Conservation (phyloP, 2,888 invertebrate genomes). For the Drosophila sordidapex region DNA sequence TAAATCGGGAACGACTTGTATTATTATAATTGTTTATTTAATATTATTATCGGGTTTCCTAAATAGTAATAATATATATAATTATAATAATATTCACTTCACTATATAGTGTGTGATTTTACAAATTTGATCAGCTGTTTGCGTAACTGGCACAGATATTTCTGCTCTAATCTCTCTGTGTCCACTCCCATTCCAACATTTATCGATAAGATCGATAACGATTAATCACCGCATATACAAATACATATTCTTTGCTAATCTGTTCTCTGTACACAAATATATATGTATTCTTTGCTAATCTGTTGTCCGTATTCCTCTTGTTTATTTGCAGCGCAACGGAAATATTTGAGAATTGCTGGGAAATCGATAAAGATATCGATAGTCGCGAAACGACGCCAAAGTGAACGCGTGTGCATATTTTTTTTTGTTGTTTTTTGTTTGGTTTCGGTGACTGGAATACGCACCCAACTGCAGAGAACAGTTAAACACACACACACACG, state of each 20-base stretch:
- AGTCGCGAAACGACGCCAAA: slow-evolving; percentile 10
- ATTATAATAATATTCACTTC: too few relatives aligned
- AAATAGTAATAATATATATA: too few relatives aligned
- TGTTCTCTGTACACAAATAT: neutral
- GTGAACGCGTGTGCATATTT: slow-evolving; percentile 47
- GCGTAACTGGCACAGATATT: too few relatives aligned
- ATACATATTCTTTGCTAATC: neutral
- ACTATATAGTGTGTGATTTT: too few relatives aligned
- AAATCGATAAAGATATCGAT: slow-evolving; percentile 28
- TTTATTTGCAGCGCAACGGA: slow-evolving; percentile 41
- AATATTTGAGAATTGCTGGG: neutral
- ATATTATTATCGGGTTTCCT: too few relatives aligned
- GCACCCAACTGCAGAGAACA: slow-evolving; percentile 20
- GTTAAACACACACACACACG: slow-evolving; percentile 39
- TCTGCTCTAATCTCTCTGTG: neutral
- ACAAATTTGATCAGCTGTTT: too few relatives aligned
- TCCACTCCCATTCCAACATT: too few relatives aligned
- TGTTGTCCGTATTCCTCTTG: neutral
- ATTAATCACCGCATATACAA: neutral
- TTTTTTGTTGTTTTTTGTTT: slow-evolving; percentile 51
- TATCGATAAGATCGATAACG: neutral
- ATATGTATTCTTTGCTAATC: neutral
- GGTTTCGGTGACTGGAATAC: slow-evolving; percentile 29
- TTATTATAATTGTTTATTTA: too few relatives aligned
- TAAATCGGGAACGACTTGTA: too few relatives aligned